Conservation (phyloP, 1,140 invertebrate species). For the Meloidogyne chitwoodi region DNA sequence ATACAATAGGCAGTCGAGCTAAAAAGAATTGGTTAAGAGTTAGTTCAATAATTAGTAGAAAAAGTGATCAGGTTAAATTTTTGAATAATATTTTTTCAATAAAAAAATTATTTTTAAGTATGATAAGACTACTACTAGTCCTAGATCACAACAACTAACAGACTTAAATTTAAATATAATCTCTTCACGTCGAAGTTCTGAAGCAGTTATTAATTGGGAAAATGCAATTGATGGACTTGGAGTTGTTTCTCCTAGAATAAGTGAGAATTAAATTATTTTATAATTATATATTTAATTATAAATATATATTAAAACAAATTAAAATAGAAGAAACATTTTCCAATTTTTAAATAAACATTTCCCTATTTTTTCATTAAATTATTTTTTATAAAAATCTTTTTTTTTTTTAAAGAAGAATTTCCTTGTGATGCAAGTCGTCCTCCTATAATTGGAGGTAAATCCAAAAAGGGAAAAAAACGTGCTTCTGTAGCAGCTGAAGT, state of each 20-base stretch:
- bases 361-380: no score
- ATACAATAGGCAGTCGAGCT: neutral
- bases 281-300: neutral
- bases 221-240: constrained; percentile 21
- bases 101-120: neutral
- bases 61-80: neutral
- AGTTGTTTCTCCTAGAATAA: neutral
- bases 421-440: neutral
- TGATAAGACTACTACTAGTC: neutral
- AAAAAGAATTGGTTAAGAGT: neutral
- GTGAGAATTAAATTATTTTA: neutral
- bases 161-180: neutral
- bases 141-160: neutral
- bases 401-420: neutral
- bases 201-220: constrained; percentile 12
- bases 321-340: neutral
- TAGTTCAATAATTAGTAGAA: neutral
- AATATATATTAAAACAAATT: neutral
- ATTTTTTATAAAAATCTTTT: neutral
- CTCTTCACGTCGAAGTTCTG: constrained; percentile 2
- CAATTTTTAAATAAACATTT: neutral
- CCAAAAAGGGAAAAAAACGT: neutral
- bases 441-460: neutral
- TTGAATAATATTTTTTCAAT: neutral
- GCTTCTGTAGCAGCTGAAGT: constrained; percentile 31